Evolutionary conservation across 2,113 vertebrate species (phyloP), one percentile per base, ranked within the genome.

Genomic region (Bos taurus): DNA sequence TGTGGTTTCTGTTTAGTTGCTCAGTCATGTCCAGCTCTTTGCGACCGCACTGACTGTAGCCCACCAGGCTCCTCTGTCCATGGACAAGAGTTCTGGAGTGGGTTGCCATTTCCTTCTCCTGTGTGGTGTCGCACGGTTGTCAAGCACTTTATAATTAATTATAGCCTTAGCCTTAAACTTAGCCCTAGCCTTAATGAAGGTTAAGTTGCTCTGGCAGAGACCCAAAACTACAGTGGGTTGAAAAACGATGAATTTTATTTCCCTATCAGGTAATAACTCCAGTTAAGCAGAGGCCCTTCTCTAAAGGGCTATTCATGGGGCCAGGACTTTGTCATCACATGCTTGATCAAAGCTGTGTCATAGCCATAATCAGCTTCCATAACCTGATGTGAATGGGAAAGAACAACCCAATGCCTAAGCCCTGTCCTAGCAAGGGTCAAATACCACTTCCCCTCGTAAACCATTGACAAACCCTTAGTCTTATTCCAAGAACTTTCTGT

Each of bases 171-270:
- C 67, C 36, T 74, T 40, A 13, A 74, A 40, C 10, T 74, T 5
- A 74, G 21, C 67, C 67, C 25, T 40, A 40, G 67, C 67, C 67
- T 40, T 74, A 40, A 40, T 0, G 5, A 80, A 71, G 9, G 50
- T 36, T 62, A 77, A 36, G 2, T 60, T 88, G 36, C 16, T 71
- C 87, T 62, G 91, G 50, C 16, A 64, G 36, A 95, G n/a, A 96
- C 9, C 13, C 26, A 23, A 56, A 85, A 83, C 52, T 67, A 64
- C 0, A 52, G 26, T 64, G 12, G 33, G 1, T 36, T 88, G n/a
- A 83, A 67, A 12, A 88, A 64, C 1, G 28, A 25, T 46, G 10
- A 87, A 88, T 56, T 3, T 88, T n/a, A 82, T 86, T 89, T 89
- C 59, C 54, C 78, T 81, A 30, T 64, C 48, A 30, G 13, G 3